Evolutionary conservation across 2,888 invertebrate species (phyloP).

Genomic region (Morpho helenor): DNA sequence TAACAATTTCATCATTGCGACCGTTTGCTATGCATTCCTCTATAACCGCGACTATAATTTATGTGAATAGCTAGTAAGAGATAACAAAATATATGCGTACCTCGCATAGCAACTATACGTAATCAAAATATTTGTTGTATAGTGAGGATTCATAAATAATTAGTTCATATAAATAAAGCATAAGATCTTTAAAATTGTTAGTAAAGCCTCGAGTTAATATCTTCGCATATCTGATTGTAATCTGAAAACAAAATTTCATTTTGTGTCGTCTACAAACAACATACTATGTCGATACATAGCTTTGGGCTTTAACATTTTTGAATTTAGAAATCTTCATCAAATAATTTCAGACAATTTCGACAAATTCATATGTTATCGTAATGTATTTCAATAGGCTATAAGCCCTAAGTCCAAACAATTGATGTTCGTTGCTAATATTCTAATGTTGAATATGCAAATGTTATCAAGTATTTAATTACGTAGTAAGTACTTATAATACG

Average conservation of each 20-base stretch:
- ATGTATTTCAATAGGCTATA: background rate
- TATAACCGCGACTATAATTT: constrained; percentile 1
- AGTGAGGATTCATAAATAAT: no score
- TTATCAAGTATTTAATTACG: constrained; percentile 2
- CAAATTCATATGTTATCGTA: background rate
- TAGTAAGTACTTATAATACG: constrained; percentile 4
- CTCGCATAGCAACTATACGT: background rate
- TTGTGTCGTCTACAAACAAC: no score
- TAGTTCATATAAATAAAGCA: no score
- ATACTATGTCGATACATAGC: no score
- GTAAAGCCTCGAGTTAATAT: no score
- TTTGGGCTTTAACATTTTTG: no score
- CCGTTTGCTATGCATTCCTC: constrained; percentile 1
- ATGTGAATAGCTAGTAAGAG: background rate
- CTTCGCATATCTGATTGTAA: no score
- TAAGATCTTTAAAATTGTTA: no score
- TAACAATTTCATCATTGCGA: background rate
- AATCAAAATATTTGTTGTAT: no score
- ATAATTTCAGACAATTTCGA: background rate
- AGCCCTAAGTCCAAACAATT: background rate
- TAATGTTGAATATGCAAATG: constrained; percentile 8
- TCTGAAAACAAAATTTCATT: no score
- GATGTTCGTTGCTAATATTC: constrained; percentile 4
- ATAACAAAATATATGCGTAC: background rate
- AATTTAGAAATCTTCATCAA: no score